Conservation (phyloP, 2,797 vertebrate species). For the Thamnophis elegans region DNA sequence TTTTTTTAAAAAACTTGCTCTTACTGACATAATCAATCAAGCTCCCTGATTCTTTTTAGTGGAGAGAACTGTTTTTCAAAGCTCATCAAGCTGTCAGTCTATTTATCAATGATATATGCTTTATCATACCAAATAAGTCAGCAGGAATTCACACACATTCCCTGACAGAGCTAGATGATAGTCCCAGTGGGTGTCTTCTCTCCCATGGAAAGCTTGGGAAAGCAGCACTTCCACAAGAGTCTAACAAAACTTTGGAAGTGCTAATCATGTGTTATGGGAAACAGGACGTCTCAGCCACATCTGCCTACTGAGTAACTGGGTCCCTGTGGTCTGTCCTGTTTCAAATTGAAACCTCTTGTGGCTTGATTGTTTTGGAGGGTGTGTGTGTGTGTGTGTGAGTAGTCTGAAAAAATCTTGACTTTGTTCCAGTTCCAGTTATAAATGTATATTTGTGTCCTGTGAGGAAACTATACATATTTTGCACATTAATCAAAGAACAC, state of each 20-base stretch:
- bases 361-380: conserved; percentile 25
- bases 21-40: background rate
- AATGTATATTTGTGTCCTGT: conserved; percentile 33
- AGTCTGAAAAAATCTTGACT: conserved; percentile 46
- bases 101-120: conserved; percentile 28
- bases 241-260: conserved; percentile 47
- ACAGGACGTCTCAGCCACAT: conserved; percentile 24
- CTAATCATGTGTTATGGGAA: conserved; percentile 45
- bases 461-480: conserved; percentile 36
- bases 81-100: conserved; percentile 2
- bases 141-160: conserved; percentile 36
- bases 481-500: conserved; percentile 42
- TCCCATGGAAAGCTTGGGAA: conserved; percentile 34
- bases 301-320: conserved; percentile 42
- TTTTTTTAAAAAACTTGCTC: background rate
- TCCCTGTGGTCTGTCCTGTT: conserved; percentile 48
- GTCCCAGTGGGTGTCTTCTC: conserved; percentile 31
- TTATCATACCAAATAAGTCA: conserved; percentile 27
- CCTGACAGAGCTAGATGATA: conserved; percentile 38
- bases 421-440: conserved; percentile 45
- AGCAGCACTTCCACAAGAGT: conserved; percentile 23
- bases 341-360: conserved; percentile 51
- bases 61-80: background rate
- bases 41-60: background rate
- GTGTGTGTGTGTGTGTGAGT: background rate